Evolutionary conservation across 1,140 invertebrate genomes (phyloP).

Genomic region (Pachypsylla venusta): DNA sequence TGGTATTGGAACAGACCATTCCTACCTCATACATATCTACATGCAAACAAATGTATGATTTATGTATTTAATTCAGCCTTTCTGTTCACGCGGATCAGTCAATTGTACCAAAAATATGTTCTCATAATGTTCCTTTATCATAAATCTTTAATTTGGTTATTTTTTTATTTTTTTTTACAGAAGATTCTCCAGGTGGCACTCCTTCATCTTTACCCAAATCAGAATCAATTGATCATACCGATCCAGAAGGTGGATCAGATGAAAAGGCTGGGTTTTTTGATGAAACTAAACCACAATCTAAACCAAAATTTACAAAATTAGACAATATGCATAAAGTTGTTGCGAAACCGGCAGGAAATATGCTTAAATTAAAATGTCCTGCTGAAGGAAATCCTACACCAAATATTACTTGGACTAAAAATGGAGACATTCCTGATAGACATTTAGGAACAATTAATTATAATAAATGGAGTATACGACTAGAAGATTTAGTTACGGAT

Average conservation of each 20-base stretch:
- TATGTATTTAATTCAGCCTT: no score
- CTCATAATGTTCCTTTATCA: no score
- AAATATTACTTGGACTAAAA: constrained; percentile 63
- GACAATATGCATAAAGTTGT: constrained; percentile 36
- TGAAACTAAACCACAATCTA: constrained; percentile 22
- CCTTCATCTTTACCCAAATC: no score
- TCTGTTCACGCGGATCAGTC: no score
- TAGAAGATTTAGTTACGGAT: constrained; percentile 56
- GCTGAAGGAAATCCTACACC: constrained; percentile 54
- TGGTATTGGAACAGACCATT: no score
- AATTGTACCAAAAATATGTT: no score
- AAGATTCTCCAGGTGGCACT: no score
- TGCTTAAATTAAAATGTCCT: constrained; percentile 44
- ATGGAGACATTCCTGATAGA: constrained; percentile 42
- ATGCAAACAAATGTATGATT: no score
- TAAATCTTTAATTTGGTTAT: no score
- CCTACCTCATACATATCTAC: no score
- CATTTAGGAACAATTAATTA: constrained; percentile 41
- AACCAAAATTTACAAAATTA: constrained; percentile 34
- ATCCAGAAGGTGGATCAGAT: not conserved
- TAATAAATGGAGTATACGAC: constrained; percentile 47
- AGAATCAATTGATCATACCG: no score
- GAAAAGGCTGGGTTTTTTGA: constrained; percentile 31
- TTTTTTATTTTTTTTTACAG: no score
- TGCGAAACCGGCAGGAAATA: constrained; percentile 50